phyloP scores from a whole-genome alignment of 2,888 invertebrate species.

The Acronicta leporina region DNA sequence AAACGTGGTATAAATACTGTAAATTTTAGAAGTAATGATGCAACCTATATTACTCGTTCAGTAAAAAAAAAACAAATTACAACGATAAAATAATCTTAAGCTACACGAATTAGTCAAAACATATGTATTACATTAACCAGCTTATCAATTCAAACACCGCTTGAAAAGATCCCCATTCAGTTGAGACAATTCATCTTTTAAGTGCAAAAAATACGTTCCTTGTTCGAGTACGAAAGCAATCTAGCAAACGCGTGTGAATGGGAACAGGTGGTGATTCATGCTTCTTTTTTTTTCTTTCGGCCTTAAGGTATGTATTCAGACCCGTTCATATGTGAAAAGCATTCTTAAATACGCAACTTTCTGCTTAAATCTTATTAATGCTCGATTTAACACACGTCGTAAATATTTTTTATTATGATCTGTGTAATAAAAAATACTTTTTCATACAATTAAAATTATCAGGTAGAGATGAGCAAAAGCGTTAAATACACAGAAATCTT shows the following conservation, averaged over 20 bases:
- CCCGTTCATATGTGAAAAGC: slow-evolving; percentile 30
- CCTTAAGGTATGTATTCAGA: slow-evolving; percentile 41
- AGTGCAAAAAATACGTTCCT: slow-evolving; percentile 71
- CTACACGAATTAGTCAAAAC: background rate
- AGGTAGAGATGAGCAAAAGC: too few species aligned
- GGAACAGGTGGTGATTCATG: slow-evolving; percentile 71
- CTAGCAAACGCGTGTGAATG: slow-evolving; percentile 77
- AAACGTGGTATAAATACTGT: too few species aligned
- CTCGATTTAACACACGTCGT: background rate
- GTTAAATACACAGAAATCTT: too few species aligned
- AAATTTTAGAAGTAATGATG: too few species aligned
- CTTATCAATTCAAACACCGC: slow-evolving; percentile 37
- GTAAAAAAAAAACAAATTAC: too few species aligned
- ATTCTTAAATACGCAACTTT: slow-evolving; percentile 27
- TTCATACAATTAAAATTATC: too few species aligned
- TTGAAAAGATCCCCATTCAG: slow-evolving; percentile 48
- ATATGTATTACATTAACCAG: slow-evolving; percentile 11
- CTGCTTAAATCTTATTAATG: background rate
- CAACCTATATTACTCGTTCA: too few species aligned
- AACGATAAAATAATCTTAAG: background rate
- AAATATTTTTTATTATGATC: background rate
- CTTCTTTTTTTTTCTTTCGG: slow-evolving; percentile 48
- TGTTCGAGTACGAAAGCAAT: slow-evolving; percentile 72
- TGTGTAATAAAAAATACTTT: background rate
- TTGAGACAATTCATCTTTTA: slow-evolving; percentile 70